Base-by-base conservation (phyloP, 92 coral and sea anemone genomes). In the Montipora capitata region DNA sequence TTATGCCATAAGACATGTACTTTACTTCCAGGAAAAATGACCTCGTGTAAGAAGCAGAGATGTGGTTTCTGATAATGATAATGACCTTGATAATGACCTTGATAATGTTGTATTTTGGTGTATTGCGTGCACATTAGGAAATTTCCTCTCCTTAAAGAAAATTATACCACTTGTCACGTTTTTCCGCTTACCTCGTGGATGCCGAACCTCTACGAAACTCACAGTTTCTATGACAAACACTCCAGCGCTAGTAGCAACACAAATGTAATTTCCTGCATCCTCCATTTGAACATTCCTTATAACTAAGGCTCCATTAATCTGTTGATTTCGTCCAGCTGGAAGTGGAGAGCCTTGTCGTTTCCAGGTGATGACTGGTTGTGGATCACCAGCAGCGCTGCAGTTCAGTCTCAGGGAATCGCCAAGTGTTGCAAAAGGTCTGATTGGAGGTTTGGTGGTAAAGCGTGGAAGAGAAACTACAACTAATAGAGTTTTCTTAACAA, bases 361-460 rank as follows among this genome's bases (percentile, higher is more conserved):
- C 94, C 94, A 90, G 52, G 68, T 70, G 68, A 90, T 85, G 63
- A 68, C 61, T 5, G 85, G 90, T 40, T 43, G 59, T 4, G 71
- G 80, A 69, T 54, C 86, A n/a, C 93, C 93, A 9, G 65, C 35
- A 4, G 93, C 93, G 67, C 82, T 66, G 59, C 93, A 90, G 82
- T 84, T 84, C 43, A 89, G 18, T 64, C 62, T 85, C n/a, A 89
- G 11, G 1, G 38, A 41, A 3, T 18, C 65, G 0, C 76, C 80
- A 10, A 14, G 0, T 2, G 0, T 2, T 7, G 15, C 74, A 6
- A 41, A 13, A 48, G 40, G 12, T 7, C 2, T 72, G 14, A 5
- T 40, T 15, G 92, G 79, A 8, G 94, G 92, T 44, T 79, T 92
- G 0, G 62, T 56, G 13, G 59, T 74, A 71, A 92, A 92, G 5